Evolutionary conservation across 2,888 invertebrate species (phyloP).

Genomic region (Leptarthrus brevirostris): DNA sequence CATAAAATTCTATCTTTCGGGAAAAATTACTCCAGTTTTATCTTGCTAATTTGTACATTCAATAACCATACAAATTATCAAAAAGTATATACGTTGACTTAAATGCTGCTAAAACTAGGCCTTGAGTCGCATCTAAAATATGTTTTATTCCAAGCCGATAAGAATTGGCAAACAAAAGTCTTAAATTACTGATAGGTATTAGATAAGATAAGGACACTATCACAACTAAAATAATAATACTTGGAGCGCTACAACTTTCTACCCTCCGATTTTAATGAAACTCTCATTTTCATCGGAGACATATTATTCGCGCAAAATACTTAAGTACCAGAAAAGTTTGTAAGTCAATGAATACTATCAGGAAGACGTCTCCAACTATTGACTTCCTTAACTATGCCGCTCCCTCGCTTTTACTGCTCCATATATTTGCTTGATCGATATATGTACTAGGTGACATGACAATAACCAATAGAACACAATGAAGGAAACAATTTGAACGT

Average conservation of each 20-base stretch:
- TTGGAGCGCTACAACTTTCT: too few species aligned
- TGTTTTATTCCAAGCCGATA: slow-evolving; percentile 12
- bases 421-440: slow-evolving; percentile 39
- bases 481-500: too few species aligned
- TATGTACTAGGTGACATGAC: neutral
- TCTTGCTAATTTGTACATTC: slow-evolving; percentile 6
- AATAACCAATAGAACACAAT: too few species aligned
- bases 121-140: slow-evolving; percentile 24
- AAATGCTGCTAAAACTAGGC: neutral
- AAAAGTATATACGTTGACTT: slow-evolving; percentile 7
- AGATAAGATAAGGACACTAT: slow-evolving; percentile 19
- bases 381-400: neutral
- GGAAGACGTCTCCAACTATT: slow-evolving; percentile 4
- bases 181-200: slow-evolving; percentile 19
- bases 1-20: slow-evolving; percentile 20
- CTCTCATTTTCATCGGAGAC: slow-evolving; percentile 19
- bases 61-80: slow-evolving; percentile 27
- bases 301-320: too few species aligned
- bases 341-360: neutral
- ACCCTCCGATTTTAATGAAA: neutral
- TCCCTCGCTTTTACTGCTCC: neutral
- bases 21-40: slow-evolving; percentile 1
- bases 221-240: slow-evolving; percentile 1
- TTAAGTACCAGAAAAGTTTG: too few species aligned
- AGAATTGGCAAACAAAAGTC: slow-evolving; percentile 39